These are phyloP conservation scores for Gallinago solitaria DNA, from an alignment of 2,797 vertebrate species.

Conservation along the genomic window DNA sequence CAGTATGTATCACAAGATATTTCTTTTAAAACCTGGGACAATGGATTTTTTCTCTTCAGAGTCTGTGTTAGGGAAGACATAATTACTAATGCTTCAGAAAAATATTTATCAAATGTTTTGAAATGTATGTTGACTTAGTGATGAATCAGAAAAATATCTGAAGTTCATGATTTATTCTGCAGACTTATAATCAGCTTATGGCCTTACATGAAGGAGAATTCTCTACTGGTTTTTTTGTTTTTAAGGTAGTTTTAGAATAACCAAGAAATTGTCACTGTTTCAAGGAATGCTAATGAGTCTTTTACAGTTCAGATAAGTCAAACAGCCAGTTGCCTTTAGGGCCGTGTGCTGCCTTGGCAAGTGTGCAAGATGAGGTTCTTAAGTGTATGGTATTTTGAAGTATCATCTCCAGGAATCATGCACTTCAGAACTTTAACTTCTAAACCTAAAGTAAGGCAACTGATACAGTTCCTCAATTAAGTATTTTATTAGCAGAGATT, in stretches of 20 bases:
- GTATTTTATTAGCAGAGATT: neutral
- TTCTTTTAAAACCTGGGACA: neutral
- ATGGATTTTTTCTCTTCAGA: neutral
- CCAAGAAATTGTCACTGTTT: neutral
- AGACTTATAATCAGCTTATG: neutral
- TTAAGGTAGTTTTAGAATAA: neutral
- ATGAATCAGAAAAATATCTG: neutral
- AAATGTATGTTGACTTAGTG: neutral
- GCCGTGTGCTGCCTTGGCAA: neutral
- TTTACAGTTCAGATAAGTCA: neutral
- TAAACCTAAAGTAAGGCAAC: neutral
- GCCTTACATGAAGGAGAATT: neutral
- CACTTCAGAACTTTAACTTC: neutral
- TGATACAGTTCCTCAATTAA: neutral
- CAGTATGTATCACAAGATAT: neutral
- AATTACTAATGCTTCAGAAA: conserved; percentile 35
- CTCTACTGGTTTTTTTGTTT: neutral
- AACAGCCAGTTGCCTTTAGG: neutral
- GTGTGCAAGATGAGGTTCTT: neutral
- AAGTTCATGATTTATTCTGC: neutral
- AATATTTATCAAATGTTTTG: conserved; percentile 1
- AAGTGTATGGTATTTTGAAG: neutral
- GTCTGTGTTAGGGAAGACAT: neutral
- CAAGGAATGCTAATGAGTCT: neutral
- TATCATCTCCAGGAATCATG: neutral